Evolutionary conservation across 2,888 invertebrate species (phyloP), one percentile per base, ranked within the genome.

Genomic region (Beris morrisii): DNA sequence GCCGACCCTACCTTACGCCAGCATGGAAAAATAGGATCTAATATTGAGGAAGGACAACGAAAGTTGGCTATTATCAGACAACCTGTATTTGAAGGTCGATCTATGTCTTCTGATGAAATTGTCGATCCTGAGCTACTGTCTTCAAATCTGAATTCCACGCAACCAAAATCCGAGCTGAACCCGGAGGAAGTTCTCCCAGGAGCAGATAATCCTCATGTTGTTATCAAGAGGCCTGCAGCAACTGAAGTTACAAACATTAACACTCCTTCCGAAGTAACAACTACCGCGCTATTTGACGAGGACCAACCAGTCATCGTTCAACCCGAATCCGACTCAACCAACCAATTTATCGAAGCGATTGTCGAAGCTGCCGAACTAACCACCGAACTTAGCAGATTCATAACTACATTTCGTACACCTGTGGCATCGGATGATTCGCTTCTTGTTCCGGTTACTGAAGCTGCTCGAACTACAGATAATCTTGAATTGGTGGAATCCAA

Each of bases 391-490:
- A 54, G 65, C 32, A 68, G 69, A 5, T 68, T 70, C n/a, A 63
- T 71, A 13, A 61, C 59, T 15, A 71, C 70, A 50, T 70, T 72
- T 67, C 72, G 64, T 67, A 32, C 70, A 46, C 45, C 66, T 70
- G 48, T 64, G 45, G 69, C 71, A 59, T 66, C 69, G 70, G 66
- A 43, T 30, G 71, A 72, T 64, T 15, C 71, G 5, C 67, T 72
- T 15, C 69, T 73, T 30, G 67, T 73, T 6, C 70, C 72, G 15
- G 67, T 72, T 31, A 69, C 72, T 64, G 72, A 73, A 63, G 64
- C 71, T 63, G 63, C 69, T 30, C 71, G 73, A 28, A 71, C 72
- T 66, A 71, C 73, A 31, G 12, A 32, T 55, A 28, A 32, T 68
- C 5, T 43, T 55, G 53, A 63, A 11, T 3, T 68, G 68, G 68